phyloP scores from a whole-genome alignment of 2,888 invertebrate species.

The Lamellibrachia columna region DNA sequence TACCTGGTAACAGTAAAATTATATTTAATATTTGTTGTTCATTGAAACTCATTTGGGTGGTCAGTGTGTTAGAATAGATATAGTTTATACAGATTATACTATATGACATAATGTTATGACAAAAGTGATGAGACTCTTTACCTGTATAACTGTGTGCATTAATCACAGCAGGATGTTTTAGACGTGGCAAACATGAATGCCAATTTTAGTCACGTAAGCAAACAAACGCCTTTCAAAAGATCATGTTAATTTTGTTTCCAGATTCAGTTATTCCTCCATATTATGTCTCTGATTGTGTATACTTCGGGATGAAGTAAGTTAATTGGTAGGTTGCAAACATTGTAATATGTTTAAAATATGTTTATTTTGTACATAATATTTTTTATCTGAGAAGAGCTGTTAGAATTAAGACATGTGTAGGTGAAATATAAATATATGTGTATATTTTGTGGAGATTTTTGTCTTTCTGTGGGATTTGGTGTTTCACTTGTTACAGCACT shows the following conservation, averaged over 20 bases:
- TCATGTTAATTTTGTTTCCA: background rate
- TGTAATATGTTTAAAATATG: background rate
- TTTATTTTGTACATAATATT: conserved; percentile 1
- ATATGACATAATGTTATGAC: no score
- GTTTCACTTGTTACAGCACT: background rate
- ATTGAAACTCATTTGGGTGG: no score
- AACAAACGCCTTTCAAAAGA: background rate
- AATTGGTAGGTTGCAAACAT: background rate
- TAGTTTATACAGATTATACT: no score
- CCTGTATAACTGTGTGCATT: background rate
- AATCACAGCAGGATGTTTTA: background rate
- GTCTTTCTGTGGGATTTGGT: background rate
- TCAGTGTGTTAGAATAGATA: no score
- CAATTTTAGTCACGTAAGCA: background rate
- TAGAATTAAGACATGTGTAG: background rate
- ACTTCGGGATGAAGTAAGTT: background rate
- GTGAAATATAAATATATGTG: background rate
- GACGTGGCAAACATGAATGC: background rate
- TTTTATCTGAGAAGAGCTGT: background rate
- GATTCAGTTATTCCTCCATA: background rate
- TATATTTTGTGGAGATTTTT: background rate
- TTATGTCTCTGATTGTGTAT: background rate
- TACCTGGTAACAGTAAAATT: no score
- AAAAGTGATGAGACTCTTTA: background rate
- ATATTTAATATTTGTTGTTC: no score